phyloP scores from a whole-genome alignment of 2,113 vertebrate species.

The Myrmophylax atrothorax region DNA sequence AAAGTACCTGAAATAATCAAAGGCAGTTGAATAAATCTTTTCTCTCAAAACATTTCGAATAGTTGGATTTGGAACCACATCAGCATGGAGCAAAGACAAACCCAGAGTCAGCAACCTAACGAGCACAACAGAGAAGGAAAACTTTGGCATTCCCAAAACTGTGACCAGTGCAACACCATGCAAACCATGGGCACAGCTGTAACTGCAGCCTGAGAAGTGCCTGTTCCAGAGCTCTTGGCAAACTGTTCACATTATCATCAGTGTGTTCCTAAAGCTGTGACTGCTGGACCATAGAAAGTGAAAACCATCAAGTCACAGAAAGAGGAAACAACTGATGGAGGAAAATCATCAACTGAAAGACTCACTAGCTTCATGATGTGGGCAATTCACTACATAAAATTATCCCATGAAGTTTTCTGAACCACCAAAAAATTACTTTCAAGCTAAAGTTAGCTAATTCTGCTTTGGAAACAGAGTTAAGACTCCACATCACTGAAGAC shows the following conservation, averaged over 20 bases:
- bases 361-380: not conserved
- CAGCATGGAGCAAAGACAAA: constrained; percentile 91
- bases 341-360: not conserved
- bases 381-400: not conserved
- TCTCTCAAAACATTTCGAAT: constrained; percentile 94
- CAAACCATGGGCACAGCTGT: not conserved
- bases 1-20: constrained; percentile 94
- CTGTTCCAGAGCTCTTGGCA: not conserved
- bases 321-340: not conserved
- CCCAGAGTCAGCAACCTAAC: constrained; percentile 88
- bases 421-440: not conserved
- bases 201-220: not conserved
- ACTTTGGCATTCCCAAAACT: not conserved
- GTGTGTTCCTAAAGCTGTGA: not conserved
- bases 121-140: not conserved
- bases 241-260: not conserved
- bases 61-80: constrained; percentile 93
- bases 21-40: constrained; percentile 97
- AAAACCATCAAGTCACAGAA: not conserved
- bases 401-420: not conserved
- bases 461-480: not conserved
- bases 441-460: not conserved
- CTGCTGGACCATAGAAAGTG: not conserved
- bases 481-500: not conserved
- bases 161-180: not conserved